These are phyloP conservation scores for Notospermus geniculatus DNA, from an alignment of 1,140 invertebrate genomes.

Conservation along the genomic window DNA sequence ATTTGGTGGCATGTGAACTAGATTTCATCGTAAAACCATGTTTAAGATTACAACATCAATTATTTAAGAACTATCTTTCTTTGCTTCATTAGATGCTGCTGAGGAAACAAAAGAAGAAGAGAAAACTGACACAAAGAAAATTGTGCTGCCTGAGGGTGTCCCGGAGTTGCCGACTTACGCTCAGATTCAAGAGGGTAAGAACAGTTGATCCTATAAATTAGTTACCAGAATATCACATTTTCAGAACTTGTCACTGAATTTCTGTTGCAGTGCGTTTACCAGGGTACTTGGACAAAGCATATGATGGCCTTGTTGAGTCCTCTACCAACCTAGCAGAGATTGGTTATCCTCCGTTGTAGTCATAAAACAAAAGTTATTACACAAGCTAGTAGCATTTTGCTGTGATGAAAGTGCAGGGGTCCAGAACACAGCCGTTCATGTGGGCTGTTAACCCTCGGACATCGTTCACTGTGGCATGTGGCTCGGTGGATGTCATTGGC, in stretches of 20 bases:
- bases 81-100: background rate
- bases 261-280: background rate
- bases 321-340: background rate
- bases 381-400: background rate
- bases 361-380: background rate
- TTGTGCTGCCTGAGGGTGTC: background rate
- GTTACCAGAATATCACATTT: background rate
- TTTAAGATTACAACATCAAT: background rate
- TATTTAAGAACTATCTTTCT: background rate
- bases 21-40: background rate
- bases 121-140: constrained; percentile 4
- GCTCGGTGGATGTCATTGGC: background rate
- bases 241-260: background rate
- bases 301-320: background rate
- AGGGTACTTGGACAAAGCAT: background rate
- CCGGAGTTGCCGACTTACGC: constrained; percentile 5
- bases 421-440: background rate
- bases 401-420: too few species aligned
- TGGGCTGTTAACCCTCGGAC: background rate
- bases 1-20: background rate
- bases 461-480: background rate
- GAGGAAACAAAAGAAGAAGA: background rate
- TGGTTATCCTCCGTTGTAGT: background rate
- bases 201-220: background rate
- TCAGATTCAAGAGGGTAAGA: constrained; percentile 4